Evolutionary conservation across 2,888 invertebrate genomes (phyloP), one percentile per base, ranked within the genome.

Genomic region (Gymnoscelis rufifasciata): DNA sequence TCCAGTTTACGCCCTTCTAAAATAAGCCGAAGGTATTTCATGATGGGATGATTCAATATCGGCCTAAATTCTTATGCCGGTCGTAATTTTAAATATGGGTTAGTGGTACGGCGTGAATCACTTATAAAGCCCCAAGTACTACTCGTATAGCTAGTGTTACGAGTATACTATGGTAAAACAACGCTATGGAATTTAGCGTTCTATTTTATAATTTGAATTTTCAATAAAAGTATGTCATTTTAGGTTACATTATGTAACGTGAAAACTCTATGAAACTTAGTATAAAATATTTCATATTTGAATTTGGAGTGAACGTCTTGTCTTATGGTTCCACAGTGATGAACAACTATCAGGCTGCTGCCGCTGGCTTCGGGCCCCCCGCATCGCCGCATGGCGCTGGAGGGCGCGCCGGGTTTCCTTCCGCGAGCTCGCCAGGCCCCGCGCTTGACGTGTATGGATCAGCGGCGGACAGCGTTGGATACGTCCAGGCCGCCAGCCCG

Each of bases 401-500:
- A 7, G 91, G 91, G 47, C 90, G 93, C 65, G 93, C 94, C 66
- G 95, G 93, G 41, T 97, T 97, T 89, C 96, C 96, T 46, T 93
- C 95, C 41, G 95, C 97, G 64, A 97, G 96, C 89, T 97, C 97
- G 70, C 97, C 97, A 49, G 93, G 97, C 65, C 93, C 97, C 68
- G 92, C 94, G 72, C 95, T 97, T 72, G 97, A 98, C 82, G 95
- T 97, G 90, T 97, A 97, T 90, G 95, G 93, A 86, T 94, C 95
- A 71, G 95, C 94, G 68, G 93, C 92, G 59, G 96, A 96, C 77
- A 95, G 94, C 77, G 94, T 95, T 64, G 96, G 97, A 78, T 98
- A 97, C 88, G 97, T 97, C 78, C 97, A 97, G 90, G 97, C 97
- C 68, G 96, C 97, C 68, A 97, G 97, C 89, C 97, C 98, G 71